Evolutionary conservation across 2,888 invertebrate species (phyloP).

Genomic region (Polymixis lichenea): DNA sequence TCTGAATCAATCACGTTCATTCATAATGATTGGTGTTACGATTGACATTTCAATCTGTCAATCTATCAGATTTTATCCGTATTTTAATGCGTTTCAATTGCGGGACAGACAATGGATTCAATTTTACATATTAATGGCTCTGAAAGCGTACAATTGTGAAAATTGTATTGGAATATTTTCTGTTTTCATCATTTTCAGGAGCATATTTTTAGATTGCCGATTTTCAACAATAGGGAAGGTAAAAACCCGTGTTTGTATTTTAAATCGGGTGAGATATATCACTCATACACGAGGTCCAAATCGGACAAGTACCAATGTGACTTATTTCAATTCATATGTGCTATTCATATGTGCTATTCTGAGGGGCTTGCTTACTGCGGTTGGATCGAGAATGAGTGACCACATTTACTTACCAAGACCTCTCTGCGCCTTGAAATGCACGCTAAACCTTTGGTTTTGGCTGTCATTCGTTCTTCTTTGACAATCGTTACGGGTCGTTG

Average conservation of each 20-base stretch:
- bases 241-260: not conserved
- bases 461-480: too few relatives aligned
- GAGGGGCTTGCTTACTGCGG: too few relatives aligned
- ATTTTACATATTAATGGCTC: constrained; percentile 56
- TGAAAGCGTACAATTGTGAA: constrained; percentile 45
- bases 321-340: too few relatives aligned
- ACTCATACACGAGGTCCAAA: too few relatives aligned
- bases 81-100: constrained; percentile 54
- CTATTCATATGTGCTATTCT: too few relatives aligned
- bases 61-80: constrained; percentile 53
- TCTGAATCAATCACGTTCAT: constrained; percentile 15
- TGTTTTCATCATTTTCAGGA: constrained; percentile 13
- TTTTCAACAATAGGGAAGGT: constrained; percentile 21
- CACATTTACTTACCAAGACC: too few relatives aligned
- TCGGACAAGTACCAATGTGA: too few relatives aligned
- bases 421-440: too few relatives aligned
- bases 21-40: constrained; percentile 45
- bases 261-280: not conserved
- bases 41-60: constrained; percentile 55
- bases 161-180: constrained; percentile 24
- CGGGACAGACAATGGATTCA: constrained; percentile 33
- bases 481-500: too few relatives aligned
- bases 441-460: too few relatives aligned
- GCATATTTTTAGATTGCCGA: constrained; percentile 10
- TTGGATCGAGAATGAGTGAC: too few relatives aligned